Evolutionary conservation across 2,888 invertebrate species (phyloP).

Genomic region (Acanthopleura granulata): DNA sequence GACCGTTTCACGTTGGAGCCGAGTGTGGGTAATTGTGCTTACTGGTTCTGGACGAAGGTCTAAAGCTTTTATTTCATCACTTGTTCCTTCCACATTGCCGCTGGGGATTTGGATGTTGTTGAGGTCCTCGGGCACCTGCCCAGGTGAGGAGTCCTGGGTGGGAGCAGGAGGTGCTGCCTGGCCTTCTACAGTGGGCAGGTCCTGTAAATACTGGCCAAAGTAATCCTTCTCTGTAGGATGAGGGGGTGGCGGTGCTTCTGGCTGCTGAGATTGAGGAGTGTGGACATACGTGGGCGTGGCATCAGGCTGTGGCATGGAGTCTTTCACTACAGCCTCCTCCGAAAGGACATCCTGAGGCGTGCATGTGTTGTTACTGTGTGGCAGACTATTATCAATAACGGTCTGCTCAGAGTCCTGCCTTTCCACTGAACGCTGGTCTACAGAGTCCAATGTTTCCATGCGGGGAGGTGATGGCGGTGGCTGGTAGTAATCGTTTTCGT

Average conservation of each 20-base stretch:
- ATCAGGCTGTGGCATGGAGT: conserved; percentile 1
- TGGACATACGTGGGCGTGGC: conserved; percentile 22
- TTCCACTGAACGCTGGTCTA: background rate
- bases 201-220: conserved; percentile 60
- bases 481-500: conserved; percentile 29
- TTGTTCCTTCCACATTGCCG: background rate
- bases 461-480: conserved; percentile 17
- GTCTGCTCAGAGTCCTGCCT: conserved; percentile 17
- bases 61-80: conserved; percentile 22
- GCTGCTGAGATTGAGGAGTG: conserved; percentile 24
- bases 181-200: conserved; percentile 22
- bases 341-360: conserved; percentile 4
- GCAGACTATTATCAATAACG: conserved; percentile 10
- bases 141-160: background rate
- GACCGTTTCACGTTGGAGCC: conserved; percentile 13
- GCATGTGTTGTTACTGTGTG: conserved; percentile 2
- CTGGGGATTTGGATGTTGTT: background rate
- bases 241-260: conserved; percentile 20
- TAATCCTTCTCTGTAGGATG: conserved; percentile 57
- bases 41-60: conserved; percentile 24
- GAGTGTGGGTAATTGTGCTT: conserved; percentile 35
- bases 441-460: background rate
- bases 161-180: background rate
- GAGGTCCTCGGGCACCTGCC: conserved; percentile 25
- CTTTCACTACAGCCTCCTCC: background rate